Evolutionary conservation across 2,797 vertebrate genomes (phyloP).

Genomic region (Diplodus puntazzo): DNA sequence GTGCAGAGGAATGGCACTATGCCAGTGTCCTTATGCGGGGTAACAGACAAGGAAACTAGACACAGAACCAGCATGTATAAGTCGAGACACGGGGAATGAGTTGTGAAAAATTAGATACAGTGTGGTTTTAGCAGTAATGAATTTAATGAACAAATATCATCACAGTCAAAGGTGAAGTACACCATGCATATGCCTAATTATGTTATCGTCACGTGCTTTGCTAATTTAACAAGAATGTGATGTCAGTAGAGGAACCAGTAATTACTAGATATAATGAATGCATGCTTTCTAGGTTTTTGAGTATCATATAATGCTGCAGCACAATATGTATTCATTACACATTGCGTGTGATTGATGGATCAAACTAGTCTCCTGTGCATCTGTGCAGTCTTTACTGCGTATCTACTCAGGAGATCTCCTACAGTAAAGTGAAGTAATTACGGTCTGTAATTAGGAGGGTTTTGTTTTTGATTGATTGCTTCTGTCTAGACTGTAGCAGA

Average conservation of each 20-base stretch:
- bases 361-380: conserved; percentile 26
- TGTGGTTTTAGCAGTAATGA: conserved; percentile 5
- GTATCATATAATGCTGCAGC: neutral
- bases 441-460: conserved; percentile 44
- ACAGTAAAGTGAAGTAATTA: conserved; percentile 27
- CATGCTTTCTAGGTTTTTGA: conserved; percentile 18
- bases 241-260: conserved; percentile 14
- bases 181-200: neutral
- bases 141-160: conserved; percentile 10
- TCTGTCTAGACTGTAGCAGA: neutral
- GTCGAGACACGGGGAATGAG: neutral
- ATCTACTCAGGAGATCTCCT: conserved; percentile 31
- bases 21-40: conserved; percentile 28
- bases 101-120: neutral
- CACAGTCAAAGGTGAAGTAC: conserved; percentile 1
- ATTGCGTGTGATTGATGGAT: conserved; percentile 28
- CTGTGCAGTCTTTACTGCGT: conserved; percentile 3
- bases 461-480: conserved; percentile 46
- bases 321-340: conserved; percentile 30
- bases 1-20: conserved; percentile 23
- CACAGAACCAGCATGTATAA: neutral
- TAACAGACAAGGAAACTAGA: conserved; percentile 16
- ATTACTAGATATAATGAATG: conserved; percentile 31
- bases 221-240: conserved; percentile 1
- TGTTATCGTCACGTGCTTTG: neutral